These are phyloP conservation scores for Geotrupes spiniger DNA, from an alignment of 2,888 invertebrate species.

Conservation along the genomic window DNA sequence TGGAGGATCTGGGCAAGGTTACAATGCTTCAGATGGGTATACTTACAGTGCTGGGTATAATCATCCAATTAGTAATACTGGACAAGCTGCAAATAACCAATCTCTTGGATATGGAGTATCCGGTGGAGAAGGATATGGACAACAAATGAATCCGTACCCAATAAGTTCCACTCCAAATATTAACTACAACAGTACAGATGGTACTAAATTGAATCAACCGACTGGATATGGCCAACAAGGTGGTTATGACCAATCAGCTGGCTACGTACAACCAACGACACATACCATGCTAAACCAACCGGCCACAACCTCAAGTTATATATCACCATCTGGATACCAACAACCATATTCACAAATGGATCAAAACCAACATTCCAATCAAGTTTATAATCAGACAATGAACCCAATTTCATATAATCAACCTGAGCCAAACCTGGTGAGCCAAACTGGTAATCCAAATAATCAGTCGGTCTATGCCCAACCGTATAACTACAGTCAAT, in stretches of 20 bases:
- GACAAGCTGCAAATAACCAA: slow-evolving; percentile 10
- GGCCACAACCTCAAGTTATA: too few relatives aligned
- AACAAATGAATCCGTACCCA: too few relatives aligned
- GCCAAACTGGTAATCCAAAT: not conserved
- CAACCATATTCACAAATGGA: too few relatives aligned
- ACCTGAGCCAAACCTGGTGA: not conserved
- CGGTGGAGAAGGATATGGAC: too few relatives aligned
- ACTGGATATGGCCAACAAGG: slow-evolving; percentile 2
- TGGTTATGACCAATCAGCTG: not conserved
- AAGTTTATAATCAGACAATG: too few relatives aligned
- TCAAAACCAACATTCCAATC: too few relatives aligned
- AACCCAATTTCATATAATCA: slow-evolving; percentile 1
- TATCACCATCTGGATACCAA: too few relatives aligned
- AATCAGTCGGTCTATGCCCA: not conserved
- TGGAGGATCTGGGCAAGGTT: slow-evolving; percentile 15
- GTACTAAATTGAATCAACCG: not conserved
- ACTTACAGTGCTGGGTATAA: slow-evolving; percentile 18
- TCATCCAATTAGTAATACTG: slow-evolving; percentile 22
- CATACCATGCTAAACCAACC: too few relatives aligned
- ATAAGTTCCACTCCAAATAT: not conserved
- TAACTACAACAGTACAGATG: not conserved
- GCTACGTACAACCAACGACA: too few relatives aligned
- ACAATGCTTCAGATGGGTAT: slow-evolving; percentile 17
- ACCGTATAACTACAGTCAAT: slow-evolving; percentile 11
- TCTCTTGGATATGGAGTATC: slow-evolving; percentile 1